These are phyloP conservation scores for Ptychochromis oligacanthus DNA, from an alignment of 2,113 vertebrate species.

Conservation along the genomic window DNA sequence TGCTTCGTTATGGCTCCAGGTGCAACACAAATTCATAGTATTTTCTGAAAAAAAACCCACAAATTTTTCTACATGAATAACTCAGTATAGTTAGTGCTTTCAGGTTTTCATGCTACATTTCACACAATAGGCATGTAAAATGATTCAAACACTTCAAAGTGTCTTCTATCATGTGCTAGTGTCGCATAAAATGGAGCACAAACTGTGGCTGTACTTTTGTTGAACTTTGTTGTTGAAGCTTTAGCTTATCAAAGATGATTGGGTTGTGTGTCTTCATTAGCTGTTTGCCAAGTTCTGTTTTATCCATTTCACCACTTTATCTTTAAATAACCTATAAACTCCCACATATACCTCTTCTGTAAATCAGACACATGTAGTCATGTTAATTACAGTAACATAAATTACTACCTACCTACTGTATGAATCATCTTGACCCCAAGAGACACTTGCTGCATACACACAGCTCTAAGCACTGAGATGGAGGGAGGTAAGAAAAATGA, in stretches of 20 bases:
- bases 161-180: not conserved
- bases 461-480: not conserved
- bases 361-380: not conserved
- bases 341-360: not conserved
- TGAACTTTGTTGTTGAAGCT: not conserved
- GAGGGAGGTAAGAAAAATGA: not conserved
- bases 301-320: not conserved
- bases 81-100: not conserved
- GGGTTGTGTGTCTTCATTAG: not conserved
- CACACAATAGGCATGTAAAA: slow-evolving; percentile 4
- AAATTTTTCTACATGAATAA: slow-evolving; percentile 14
- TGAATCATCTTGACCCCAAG: slow-evolving; percentile 10
- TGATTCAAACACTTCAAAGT: not conserved
- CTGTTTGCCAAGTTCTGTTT: not conserved
- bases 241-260: slow-evolving; percentile 1
- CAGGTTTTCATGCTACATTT: slow-evolving; percentile 25
- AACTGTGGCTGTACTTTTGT: not conserved
- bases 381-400: slow-evolving; percentile 14
- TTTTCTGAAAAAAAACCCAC: not conserved
- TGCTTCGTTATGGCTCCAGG: slow-evolving; percentile 1
- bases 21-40: not conserved
- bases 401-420: not conserved
- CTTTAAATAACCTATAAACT: not conserved
- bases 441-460: not conserved
- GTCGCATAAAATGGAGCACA: not conserved